These are phyloP conservation scores for Tauraco hartlaubi DNA, from an alignment of 2,797 vertebrate species.

Conservation along the genomic window DNA sequence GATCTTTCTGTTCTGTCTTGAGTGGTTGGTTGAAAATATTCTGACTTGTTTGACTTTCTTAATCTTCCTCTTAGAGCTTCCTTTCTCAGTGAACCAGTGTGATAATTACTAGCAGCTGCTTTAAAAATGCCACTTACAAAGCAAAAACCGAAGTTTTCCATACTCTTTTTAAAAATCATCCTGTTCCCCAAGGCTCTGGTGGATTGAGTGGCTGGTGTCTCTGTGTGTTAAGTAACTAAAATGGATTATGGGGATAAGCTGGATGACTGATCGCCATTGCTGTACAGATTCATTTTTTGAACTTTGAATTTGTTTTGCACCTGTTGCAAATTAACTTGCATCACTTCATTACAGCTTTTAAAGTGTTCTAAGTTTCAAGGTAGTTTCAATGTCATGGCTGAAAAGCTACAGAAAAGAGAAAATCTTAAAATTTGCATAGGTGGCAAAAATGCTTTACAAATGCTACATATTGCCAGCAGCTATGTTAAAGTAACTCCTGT, in stretches of 20 bases:
- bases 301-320: not conserved
- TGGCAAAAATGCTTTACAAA: not conserved
- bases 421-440: not conserved
- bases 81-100: not conserved
- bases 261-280: not conserved
- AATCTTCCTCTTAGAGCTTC: not conserved
- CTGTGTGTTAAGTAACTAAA: not conserved
- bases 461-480: not conserved
- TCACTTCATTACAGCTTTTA: not conserved
- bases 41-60: not conserved
- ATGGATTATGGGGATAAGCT: not conserved
- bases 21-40: not conserved
- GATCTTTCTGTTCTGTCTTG: not conserved
- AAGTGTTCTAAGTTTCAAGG: not conserved
- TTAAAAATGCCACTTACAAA: not conserved
- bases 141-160: not conserved
- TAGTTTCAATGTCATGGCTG: not conserved
- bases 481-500: not conserved
- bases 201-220: not conserved
- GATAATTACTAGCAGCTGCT: not conserved
- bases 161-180: not conserved
- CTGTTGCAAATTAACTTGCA: not conserved
- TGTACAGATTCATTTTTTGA: not conserved
- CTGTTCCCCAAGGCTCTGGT: not conserved
- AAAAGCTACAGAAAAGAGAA: not conserved